These are phyloP conservation scores for Tipula unca DNA, from an alignment of 2,888 invertebrate genomes.

Conservation along the genomic window DNA sequence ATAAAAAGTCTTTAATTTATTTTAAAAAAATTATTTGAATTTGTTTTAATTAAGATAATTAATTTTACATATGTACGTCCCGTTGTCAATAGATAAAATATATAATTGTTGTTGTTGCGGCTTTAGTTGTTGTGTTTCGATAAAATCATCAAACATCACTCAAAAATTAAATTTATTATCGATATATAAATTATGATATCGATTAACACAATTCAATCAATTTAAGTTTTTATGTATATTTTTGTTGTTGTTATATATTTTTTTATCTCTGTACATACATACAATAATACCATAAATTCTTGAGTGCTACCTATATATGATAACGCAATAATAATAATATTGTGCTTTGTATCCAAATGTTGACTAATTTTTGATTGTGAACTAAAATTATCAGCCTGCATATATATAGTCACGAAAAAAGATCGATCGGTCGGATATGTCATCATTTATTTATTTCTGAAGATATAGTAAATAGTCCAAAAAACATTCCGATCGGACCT, in stretches of 20 bases:
- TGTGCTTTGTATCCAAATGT: neutral
- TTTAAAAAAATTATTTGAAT: neutral
- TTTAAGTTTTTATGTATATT: neutral
- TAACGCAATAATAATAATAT: neutral
- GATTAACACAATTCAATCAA: neutral
- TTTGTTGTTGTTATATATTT: neutral
- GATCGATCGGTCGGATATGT: too few species aligned
- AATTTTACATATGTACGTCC: neutral
- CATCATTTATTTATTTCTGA: too few species aligned
- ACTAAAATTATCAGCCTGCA: too few species aligned
- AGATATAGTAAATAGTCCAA: too few species aligned
- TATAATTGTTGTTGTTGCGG: neutral
- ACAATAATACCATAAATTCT: neutral
- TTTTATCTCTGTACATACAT: too few species aligned
- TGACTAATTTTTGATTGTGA: neutral
- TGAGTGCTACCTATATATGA: neutral
- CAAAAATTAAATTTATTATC: neutral
- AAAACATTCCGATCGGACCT: too few species aligned
- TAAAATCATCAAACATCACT: neutral
- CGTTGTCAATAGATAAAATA: neutral
- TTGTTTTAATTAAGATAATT: neutral
- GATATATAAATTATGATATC: neutral
- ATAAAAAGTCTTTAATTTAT: neutral
- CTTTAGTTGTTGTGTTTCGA: neutral
- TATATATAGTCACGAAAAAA: too few species aligned